A percentile compares a stretch with the other conserved stretches of the same genome.
Conservation (phyloP, 2,113 vertebrate species). For the Bubo scandiacus region DNA sequence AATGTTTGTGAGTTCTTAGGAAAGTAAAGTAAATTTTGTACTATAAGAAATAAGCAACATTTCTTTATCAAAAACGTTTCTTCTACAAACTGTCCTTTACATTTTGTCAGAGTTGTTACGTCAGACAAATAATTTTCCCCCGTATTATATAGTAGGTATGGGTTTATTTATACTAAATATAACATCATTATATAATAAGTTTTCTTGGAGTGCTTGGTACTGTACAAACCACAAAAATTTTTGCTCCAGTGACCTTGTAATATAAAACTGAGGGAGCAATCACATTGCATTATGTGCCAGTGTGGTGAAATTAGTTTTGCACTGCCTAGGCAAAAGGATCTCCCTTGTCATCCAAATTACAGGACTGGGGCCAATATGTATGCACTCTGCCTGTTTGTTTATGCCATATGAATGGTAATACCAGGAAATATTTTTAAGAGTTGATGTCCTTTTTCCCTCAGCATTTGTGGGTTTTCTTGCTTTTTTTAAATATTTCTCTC, state of each 20-base stretch:
- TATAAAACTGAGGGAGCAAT: conserved; percentile 62
- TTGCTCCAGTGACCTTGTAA: conserved; percentile 67
- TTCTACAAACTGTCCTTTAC: background rate
- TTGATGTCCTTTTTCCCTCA: conserved; percentile 34
- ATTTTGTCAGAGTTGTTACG: background rate
- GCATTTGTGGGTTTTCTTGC: conserved; percentile 20
- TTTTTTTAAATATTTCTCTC: conserved; percentile 31
- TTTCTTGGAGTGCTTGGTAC: conserved; percentile 53
- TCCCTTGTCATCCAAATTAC: conserved; percentile 60
- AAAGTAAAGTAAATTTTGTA: background rate
- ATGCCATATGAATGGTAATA: conserved; percentile 27
- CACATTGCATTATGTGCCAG: conserved; percentile 54
- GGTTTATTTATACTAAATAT: conserved; percentile 31
- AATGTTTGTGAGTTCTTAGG: conserved; percentile 5
- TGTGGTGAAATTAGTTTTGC: conserved; percentile 60
- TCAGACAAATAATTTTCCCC: background rate
- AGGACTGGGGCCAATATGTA: conserved; percentile 47
- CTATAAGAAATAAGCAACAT: background rate
- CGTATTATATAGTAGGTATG: background rate
- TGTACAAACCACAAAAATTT: conserved; percentile 57
- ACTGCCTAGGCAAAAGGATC: conserved; percentile 62
- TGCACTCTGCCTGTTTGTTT: conserved; percentile 56
- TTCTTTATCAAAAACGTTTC: background rate
- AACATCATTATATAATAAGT: conserved; percentile 49
- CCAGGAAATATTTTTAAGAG: conserved; percentile 42